phyloP scores from a whole-genome alignment of 2,113 vertebrate species.

The Antechinus flavipes region DNA sequence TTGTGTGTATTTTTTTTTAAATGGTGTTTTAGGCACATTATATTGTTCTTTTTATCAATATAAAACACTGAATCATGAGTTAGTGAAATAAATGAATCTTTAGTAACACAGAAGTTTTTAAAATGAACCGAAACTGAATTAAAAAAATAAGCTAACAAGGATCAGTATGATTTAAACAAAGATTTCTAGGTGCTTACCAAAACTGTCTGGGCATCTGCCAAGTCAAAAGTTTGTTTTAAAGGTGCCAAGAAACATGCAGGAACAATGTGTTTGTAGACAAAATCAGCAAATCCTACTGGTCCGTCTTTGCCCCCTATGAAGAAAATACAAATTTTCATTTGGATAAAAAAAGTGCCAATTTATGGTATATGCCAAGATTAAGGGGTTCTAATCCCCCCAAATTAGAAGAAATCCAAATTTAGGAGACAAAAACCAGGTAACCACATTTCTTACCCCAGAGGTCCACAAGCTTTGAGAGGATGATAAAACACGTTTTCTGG shows the following conservation, averaged over 20 bases:
- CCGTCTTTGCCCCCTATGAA: constrained; percentile 95
- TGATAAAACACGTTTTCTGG: constrained; percentile 98
- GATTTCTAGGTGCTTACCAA: constrained; percentile 87
- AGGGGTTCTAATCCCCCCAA: neutral
- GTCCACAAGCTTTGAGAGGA: constrained; percentile 95
- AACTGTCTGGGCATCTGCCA: constrained; percentile 96
- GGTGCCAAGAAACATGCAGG: constrained; percentile 98
- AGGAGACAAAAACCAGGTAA: neutral
- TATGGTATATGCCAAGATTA: neutral
- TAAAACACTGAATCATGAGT: neutral
- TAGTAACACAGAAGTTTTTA: neutral
- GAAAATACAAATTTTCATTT: constrained; percentile 58
- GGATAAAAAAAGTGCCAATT: neutral
- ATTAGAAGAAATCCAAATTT: constrained; percentile 35
- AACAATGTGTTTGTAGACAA: constrained; percentile 98
- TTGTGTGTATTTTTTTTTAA: too few species aligned
- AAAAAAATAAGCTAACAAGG: neutral
- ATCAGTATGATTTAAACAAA: neutral
- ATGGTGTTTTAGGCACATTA: neutral
- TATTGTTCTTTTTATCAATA: neutral
- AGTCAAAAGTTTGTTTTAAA: constrained; percentile 96
- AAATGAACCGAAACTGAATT: neutral
- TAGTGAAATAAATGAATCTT: neutral
- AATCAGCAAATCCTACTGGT: constrained; percentile 96
- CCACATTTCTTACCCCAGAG: constrained; percentile 90